Evolutionary conservation across 2,888 invertebrate genomes (phyloP), one percentile per base, ranked within the genome.

Genomic region (Crepidodera aurea): DNA sequence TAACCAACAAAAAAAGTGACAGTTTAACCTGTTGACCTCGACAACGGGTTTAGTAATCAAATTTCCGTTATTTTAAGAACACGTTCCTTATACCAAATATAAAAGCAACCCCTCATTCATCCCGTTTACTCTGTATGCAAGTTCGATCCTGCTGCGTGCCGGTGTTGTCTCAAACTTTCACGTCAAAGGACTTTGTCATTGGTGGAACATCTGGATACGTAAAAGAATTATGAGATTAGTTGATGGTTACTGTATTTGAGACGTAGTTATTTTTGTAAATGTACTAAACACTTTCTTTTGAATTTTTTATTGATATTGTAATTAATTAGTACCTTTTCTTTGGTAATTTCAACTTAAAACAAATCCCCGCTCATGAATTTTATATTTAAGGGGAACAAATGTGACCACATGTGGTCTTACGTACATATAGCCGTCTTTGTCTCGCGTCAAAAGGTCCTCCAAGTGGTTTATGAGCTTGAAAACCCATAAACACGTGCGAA

Each of bases 1-100:
- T n/a, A n/a, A n/a, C n/a, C n/a, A n/a, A n/a, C n/a, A n/a, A n/a
- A n/a, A n/a, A n/a, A n/a, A n/a, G n/a, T n/a, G n/a, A n/a, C n/a
- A n/a, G 42, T 42, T 44, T 34, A 46, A 74, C 73, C 74, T 60
- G 74, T 63, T 73, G 71, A 72, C 73, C 73, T 67, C 67, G 60
- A 64, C 65, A 56, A 57, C 70, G 69, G 66, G 71, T 70, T 67
- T 70, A 67, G 71, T 71, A 70, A 70, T 68, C 69, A 67, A 65
- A 73, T 71, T 73, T 74, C 74, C 74, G 71, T 67, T 68, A 65
- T 70, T 62, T 66, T 71, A 71, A 72, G 69, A 69, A 67, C 66
- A 69, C 27, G 54, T 42, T 27, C 15, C 29, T n/a, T 42, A 42
- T 48, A 42, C 42, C 53, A 53, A 53, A 53, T 37, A 53, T 37